Conservation (phyloP, 2,797 vertebrate genomes). For the Sphenodon punctatus region DNA sequence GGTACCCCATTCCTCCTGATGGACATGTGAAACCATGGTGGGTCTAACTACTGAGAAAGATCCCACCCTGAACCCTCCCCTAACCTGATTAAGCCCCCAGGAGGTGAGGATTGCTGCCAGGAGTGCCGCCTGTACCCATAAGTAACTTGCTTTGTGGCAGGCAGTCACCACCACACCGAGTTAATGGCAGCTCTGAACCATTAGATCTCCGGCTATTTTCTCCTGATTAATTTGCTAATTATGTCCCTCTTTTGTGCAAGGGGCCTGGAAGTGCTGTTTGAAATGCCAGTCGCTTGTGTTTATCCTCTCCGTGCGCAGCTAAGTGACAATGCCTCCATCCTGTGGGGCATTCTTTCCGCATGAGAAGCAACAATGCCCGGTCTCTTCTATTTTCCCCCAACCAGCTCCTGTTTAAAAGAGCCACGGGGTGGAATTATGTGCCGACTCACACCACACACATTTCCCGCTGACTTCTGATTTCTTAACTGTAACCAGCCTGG, state of each 20-base stretch:
- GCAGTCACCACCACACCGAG: not conserved
- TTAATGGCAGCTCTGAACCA: not conserved
- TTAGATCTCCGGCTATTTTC: conserved; percentile 13
- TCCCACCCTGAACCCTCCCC: no score
- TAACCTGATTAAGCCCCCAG: no score
- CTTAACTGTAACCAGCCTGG: not conserved
- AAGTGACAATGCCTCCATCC: not conserved
- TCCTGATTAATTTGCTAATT: conserved; percentile 70
- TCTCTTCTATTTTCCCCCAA: not conserved
- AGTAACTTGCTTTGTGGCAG: not conserved
- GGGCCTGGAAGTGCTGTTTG: conserved; percentile 1
- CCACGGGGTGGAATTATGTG: not conserved
- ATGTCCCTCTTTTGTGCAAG: conserved; percentile 53
- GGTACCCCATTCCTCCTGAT: no score
- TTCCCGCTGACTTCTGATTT: not conserved
- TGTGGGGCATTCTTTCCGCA: not conserved
- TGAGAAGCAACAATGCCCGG: not conserved
- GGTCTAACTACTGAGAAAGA: no score
- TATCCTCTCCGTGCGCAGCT: conserved; percentile 18
- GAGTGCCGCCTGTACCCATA: no score
- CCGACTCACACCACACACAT: not conserved
- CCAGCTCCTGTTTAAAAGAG: not conserved
- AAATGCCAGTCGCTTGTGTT: conserved; percentile 37
- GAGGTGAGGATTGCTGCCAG: no score
- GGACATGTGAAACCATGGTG: no score